These are phyloP conservation scores for Brassicogethes aeneus DNA, from an alignment of 2,888 invertebrate genomes.

Conservation along the genomic window DNA sequence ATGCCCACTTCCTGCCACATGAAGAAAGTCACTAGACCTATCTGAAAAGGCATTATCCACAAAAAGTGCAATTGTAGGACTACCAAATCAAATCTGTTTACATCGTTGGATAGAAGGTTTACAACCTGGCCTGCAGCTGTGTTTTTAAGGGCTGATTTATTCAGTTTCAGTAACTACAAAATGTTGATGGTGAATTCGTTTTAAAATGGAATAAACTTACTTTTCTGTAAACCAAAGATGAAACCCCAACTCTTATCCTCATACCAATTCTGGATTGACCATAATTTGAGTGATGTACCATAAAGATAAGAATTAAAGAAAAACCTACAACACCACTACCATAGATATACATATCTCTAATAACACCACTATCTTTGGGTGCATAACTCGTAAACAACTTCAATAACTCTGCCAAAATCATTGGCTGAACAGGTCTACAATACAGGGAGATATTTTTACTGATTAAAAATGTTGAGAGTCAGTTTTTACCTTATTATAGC, in stretches of 20 bases:
- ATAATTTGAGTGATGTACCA: conserved; percentile 52
- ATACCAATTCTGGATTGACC: conserved; percentile 63
- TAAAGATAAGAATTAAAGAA: conserved; percentile 45
- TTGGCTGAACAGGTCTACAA: conserved; percentile 43
- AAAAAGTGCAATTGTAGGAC: conserved; percentile 62
- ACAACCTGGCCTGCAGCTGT: conserved; percentile 77
- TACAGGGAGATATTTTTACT: background rate
- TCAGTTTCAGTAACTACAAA: conserved; percentile 49
- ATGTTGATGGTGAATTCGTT: background rate
- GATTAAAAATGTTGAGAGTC: no score
- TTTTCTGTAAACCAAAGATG: conserved; percentile 73
- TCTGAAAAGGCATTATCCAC: conserved; percentile 72
- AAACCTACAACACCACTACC: conserved; percentile 45
- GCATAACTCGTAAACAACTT: conserved; percentile 14
- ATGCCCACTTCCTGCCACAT: conserved; percentile 47
- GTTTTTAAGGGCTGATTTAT: conserved; percentile 61
- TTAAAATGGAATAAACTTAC: conserved; percentile 37
- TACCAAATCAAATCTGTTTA: conserved; percentile 67
- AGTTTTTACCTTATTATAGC: conserved; percentile 13
- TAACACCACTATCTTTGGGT: conserved; percentile 38
- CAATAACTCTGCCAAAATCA: conserved; percentile 15
- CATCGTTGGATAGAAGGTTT: conserved; percentile 78
- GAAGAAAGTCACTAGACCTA: conserved; percentile 50
- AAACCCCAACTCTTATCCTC: conserved; percentile 65
- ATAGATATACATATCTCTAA: conserved; percentile 49